Evolutionary conservation across 2,113 vertebrate species (phyloP), one percentile per base, ranked within the genome.

Genomic region (Vanacampus margaritifer): DNA sequence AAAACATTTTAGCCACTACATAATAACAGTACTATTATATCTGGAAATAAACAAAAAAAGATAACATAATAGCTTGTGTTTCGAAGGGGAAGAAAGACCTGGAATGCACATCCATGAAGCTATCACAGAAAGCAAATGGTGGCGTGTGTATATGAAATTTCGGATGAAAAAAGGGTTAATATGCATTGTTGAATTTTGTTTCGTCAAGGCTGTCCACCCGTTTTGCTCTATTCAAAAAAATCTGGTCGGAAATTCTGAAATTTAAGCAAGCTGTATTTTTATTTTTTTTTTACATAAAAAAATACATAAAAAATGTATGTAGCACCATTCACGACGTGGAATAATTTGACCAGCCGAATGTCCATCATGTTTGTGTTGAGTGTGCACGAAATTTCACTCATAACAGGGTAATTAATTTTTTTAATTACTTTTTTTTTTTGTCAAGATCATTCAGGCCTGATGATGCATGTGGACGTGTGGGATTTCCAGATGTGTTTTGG

Each of bases 21-120:
- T 46, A 5, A 46, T 93, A 93, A 95, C 92, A 95, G 93, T 93
- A 95, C 93, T 94, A 67, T 92, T 93, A 60, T 92, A 92, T 91
- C 84, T 93, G 89, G 92, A 89, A 87, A 84, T 86, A 75, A 92
- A 87, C 86, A 92, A 88, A 91, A 80, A 82, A 91, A 82, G 87
- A 76, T 79, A n/a, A 71, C 26, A 73, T 24, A 81, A 74, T 64
- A 79, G 82, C 80, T 81, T 64, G 39, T 85, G 86, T 76, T 79
- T 85, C 81, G 81, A 91, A 90, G 90, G 90, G 90, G 92, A 93
- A 91, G 86, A 93, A 91, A 94, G 90, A 93, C 92, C 93, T 96
- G 95, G 96, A 98, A 98, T 98, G 96, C 97, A 98, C 97, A 98
- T 98, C 96, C 94, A 91, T 93, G 92, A 95, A 90, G 79, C 83